Base-by-base conservation (phyloP, 2,797 vertebrate genomes). In the Aselliscus stoliczkanus region DNA sequence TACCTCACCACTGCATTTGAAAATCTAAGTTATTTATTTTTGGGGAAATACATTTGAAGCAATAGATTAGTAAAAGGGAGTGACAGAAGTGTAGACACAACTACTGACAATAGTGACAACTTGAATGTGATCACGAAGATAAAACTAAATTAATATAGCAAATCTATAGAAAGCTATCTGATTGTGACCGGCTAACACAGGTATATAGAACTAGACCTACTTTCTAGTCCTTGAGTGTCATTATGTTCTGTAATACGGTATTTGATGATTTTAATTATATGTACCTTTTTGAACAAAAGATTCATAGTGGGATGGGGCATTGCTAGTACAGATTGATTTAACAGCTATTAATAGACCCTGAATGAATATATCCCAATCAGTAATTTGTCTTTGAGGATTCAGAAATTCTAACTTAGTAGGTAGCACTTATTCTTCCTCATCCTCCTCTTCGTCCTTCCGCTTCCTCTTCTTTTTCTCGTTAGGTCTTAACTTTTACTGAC, bases 11-110 rank as follows among this genome's bases (percentile, higher is more conserved):
- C 82, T 91, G 50, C 23, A 23, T 94, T 86, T 83, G 69, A 62
- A n/a, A 88, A 79, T 31, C 37, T 75, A n/a, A 73, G 12, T 94
- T 90, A 75, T 73, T 93, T 56, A 58, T 75, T 90, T 92, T 91
- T 54, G 1, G 5, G 50, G 39, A 56, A 29, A 60, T 65, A 70
- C 9, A 60, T 79, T 83, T 80, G 54, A 92, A 90, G 67, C 69
- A 92, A 67, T n/a, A 93, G 54, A 27, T 81, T 52, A 88, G 23
- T 87, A 50, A 60, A 17, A 94, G 17, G 8, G 37, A 60, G 60
- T 84, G 25, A 47, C 34, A 18, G 50, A 72, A 20, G 9, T 65
- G 34, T 62, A 58, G 65, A 85, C 11, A 27, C 8, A 67, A 67
- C 81, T n/a, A 39, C 39, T 89, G 56, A 39, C 29, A 70, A 3